Percentiles rank a stretch among this genome's conserved stretches.
Evolutionary conservation across 23 tunicate genomes (phyloP).

Genomic region (Oikopleura dioica): DNA sequence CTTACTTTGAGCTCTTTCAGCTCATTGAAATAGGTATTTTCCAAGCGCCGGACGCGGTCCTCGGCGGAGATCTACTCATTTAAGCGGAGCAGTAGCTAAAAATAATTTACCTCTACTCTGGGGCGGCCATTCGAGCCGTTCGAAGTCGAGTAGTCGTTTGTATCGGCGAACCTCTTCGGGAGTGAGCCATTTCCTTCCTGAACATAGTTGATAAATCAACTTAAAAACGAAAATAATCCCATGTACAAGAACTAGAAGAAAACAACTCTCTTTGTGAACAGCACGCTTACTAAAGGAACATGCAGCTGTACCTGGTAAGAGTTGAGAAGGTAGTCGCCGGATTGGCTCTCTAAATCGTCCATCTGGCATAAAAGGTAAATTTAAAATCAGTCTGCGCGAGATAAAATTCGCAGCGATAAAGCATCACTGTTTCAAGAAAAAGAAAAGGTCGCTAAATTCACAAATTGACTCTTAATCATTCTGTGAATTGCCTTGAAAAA

Average conservation of each 20-base stretch:
- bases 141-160: neutral
- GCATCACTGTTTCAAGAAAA: too few species aligned
- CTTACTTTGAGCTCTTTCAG: slow-evolving; percentile 14
- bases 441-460: too few species aligned
- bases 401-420: too few species aligned
- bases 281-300: too few species aligned
- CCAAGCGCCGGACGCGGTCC: neutral
- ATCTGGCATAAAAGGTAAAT: neutral
- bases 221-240: neutral
- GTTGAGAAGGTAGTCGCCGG: too few species aligned
- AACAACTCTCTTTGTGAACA: too few species aligned
- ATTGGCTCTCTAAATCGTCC: slow-evolving; percentile 10
- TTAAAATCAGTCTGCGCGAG: too few species aligned
- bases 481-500: too few species aligned
- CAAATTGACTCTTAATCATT: too few species aligned
- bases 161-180: too few species aligned
- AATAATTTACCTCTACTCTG: slow-evolving; percentile 1
- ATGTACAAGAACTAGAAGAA: neutral
- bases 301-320: too few species aligned
- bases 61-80: neutral
- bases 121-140: neutral
- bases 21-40: slow-evolving; percentile 15
- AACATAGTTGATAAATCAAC: neutral
- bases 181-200: slow-evolving; percentile 4
- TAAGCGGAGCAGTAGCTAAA: neutral